phyloP scores from a whole-genome alignment of 2,113 vertebrate species.

The Syrmaticus mikado region DNA sequence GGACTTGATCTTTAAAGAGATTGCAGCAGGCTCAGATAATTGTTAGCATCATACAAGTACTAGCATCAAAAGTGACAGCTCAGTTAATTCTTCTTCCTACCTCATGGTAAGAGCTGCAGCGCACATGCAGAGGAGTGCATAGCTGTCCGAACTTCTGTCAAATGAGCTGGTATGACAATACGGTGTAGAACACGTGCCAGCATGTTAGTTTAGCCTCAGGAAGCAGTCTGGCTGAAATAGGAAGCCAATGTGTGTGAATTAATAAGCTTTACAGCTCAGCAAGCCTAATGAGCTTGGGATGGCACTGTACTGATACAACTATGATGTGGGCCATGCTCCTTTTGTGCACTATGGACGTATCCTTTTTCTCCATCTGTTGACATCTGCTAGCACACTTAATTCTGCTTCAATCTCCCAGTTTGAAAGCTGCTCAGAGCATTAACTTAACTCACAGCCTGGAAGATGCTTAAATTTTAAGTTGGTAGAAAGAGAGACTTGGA shows the following conservation, averaged over 20 bases:
- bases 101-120: not conserved
- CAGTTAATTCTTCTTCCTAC: not conserved
- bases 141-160: slow-evolving; percentile 25
- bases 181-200: slow-evolving; percentile 42
- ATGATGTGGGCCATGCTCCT: not conserved
- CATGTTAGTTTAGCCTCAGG: slow-evolving; percentile 30
- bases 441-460: not conserved
- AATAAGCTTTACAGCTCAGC: slow-evolving; percentile 11
- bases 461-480: not conserved
- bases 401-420: not conserved
- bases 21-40: not conserved
- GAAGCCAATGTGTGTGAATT: slow-evolving; percentile 27
- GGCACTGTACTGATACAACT: not conserved
- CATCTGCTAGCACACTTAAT: not conserved
- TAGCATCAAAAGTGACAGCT: not conserved
- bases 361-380: not conserved
- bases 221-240: slow-evolving; percentile 37
- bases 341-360: not conserved
- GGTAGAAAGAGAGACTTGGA: rapidly evolving
- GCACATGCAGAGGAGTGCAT: not conserved
- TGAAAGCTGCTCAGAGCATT: not conserved
- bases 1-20: not conserved
- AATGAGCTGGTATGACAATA: slow-evolving; percentile 10
- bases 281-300: not conserved
- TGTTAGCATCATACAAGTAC: not conserved